Conservation (phyloP, 53 echinoderm and acorn worm species). For the Crossaster papposus region DNA sequence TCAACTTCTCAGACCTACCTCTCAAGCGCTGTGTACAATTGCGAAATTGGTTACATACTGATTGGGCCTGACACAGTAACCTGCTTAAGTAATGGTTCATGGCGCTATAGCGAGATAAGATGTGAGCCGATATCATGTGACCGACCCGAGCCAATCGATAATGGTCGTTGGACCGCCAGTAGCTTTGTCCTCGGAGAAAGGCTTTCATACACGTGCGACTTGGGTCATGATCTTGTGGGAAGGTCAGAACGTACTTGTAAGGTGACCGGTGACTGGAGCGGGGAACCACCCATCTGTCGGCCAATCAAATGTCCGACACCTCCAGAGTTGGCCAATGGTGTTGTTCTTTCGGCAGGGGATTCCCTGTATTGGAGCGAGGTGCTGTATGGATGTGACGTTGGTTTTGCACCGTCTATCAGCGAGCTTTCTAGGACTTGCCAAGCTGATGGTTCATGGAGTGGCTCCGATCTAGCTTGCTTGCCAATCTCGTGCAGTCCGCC, state of each 20-base stretch:
- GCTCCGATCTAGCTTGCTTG: slow-evolving; percentile 44
- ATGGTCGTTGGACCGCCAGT: slow-evolving; percentile 57
- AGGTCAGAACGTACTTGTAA: slow-evolving; percentile 45
- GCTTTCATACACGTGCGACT: slow-evolving; percentile 71
- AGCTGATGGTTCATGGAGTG: slow-evolving; percentile 69
- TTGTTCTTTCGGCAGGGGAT: background rate
- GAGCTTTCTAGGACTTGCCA: slow-evolving; percentile 32
- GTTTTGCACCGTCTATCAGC: slow-evolving; percentile 35
- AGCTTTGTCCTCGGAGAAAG: slow-evolving; percentile 33
- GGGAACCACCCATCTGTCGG: slow-evolving; percentile 57
- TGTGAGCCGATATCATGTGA: slow-evolving; percentile 72
- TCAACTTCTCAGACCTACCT: background rate
- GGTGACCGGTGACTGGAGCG: slow-evolving; percentile 69
- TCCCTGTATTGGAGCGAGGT: slow-evolving; percentile 34
- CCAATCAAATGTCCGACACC: slow-evolving; percentile 54
- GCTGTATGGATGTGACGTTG: slow-evolving; percentile 52
- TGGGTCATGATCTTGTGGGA: slow-evolving; percentile 67
- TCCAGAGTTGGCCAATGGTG: slow-evolving; percentile 35
- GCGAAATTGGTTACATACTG: slow-evolving; percentile 73
- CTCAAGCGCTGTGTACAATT: slow-evolving; percentile 63
- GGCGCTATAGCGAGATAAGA: slow-evolving; percentile 50
- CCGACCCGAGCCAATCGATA: slow-evolving; percentile 51
- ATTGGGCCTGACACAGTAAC: slow-evolving; percentile 46
- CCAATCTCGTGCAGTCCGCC: slow-evolving; percentile 68
- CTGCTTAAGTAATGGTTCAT: slow-evolving; percentile 74